These are phyloP conservation scores for Bubalus kerabau DNA, from an alignment of 2,113 vertebrate species.

Conservation along the genomic window DNA sequence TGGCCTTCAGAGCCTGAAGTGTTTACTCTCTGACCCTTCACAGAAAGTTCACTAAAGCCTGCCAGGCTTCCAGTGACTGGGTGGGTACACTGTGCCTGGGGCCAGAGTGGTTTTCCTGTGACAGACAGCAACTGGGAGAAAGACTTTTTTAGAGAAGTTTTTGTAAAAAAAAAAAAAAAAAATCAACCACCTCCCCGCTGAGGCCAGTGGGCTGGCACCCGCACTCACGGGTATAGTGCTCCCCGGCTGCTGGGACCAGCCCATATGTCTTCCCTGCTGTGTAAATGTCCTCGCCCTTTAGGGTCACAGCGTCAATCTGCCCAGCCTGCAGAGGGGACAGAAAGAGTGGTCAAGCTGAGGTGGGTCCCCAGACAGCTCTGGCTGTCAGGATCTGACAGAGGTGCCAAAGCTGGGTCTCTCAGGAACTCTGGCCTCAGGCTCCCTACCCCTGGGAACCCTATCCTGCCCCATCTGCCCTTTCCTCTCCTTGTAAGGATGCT, in stretches of 20 bases:
- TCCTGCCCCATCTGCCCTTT: neutral
- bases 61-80: neutral
- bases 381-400: neutral
- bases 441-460: neutral
- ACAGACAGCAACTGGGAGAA: neutral
- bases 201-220: neutral
- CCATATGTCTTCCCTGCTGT: constrained; percentile 88
- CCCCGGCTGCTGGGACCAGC: constrained; percentile 90
- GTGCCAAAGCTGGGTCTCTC: neutral
- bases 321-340: constrained; percentile 81
- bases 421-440: neutral
- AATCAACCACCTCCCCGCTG: neutral
- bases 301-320: constrained; percentile 85
- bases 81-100: neutral
- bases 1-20: neutral
- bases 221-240: constrained; percentile 88
- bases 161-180: neutral
- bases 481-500: neutral
- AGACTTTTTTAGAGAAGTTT: neutral
- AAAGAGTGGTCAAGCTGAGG: neutral
- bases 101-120: neutral
- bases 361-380: neutral
- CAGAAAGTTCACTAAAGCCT: neutral
- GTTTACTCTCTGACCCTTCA: neutral
- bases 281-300: constrained; percentile 91